Evolutionary conservation across 2,888 invertebrate genomes (phyloP).

Genomic region (Tenthredo notha): DNA sequence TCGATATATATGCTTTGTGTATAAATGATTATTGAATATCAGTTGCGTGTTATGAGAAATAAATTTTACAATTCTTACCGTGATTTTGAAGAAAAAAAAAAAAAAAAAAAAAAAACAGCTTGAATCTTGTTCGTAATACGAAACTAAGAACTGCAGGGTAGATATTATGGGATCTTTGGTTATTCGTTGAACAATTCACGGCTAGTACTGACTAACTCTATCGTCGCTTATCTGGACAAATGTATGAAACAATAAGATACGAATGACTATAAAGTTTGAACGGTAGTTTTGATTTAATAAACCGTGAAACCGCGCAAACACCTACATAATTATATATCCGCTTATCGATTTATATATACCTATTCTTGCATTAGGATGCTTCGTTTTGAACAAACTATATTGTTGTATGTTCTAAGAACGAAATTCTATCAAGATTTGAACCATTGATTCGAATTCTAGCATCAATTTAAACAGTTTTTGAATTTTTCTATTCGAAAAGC

Average conservation of each 20-base stretch:
- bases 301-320: slow-evolving; percentile 12
- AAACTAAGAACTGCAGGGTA: not conserved
- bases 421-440: too few relatives aligned
- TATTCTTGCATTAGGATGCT: too few relatives aligned
- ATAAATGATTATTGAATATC: not conserved
- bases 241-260: slow-evolving; percentile 16
- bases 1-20: not conserved
- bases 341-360: too few relatives aligned
- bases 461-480: too few relatives aligned
- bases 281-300: slow-evolving; percentile 10
- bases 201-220: not conserved
- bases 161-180: not conserved
- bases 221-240: slow-evolving; percentile 14
- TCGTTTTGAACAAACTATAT: too few relatives aligned
- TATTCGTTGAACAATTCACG: not conserved
- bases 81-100: too few relatives aligned
- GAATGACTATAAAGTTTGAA: not conserved
- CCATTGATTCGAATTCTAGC: too few relatives aligned
- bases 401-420: too few relatives aligned
- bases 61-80: too few relatives aligned
- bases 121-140: too few relatives aligned
- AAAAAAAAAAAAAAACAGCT: too few relatives aligned
- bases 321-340: not conserved
- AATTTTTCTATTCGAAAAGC: too few relatives aligned
- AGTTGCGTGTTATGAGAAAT: not conserved